Evolutionary conservation across 1,140 invertebrate genomes (phyloP).

Genomic region (Zeugodacus cucurbitae): DNA sequence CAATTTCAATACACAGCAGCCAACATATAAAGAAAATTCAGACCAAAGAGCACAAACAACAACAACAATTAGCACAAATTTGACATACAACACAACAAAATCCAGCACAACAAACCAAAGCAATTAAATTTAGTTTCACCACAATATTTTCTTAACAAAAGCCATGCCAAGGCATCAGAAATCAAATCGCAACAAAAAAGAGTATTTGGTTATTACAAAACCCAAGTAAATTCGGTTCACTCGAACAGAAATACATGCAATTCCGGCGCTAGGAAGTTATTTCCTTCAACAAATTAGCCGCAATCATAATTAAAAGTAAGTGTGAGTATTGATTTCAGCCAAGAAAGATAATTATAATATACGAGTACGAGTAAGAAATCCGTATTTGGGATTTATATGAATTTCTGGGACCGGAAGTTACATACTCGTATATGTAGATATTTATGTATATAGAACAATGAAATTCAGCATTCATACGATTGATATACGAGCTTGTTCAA

Average conservation of each 20-base stretch:
- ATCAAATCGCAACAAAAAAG: background rate
- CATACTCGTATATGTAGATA: too few species aligned
- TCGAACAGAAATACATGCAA: background rate
- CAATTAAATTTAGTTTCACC: background rate
- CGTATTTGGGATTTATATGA: too few species aligned
- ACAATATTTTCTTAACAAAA: background rate
- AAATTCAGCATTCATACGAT: too few species aligned
- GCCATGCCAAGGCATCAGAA: background rate
- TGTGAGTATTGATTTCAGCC: background rate
- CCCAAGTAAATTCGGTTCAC: background rate
- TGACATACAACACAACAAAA: too few species aligned
- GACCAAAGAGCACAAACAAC: too few species aligned
- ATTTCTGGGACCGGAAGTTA: too few species aligned
- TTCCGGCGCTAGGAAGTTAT: background rate
- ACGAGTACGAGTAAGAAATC: too few species aligned
- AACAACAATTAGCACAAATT: too few species aligned
- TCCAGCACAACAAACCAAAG: background rate
- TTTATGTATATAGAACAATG: too few species aligned
- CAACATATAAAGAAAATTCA: too few species aligned
- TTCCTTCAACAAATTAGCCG: background rate
- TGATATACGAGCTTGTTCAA: too few species aligned
- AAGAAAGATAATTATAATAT: background rate
- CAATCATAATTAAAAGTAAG: slow-evolving; percentile 9
- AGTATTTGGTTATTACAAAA: background rate
- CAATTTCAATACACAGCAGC: too few species aligned